phyloP scores from a whole-genome alignment of 2,888 invertebrate species.

The Drepanosiphum platanoidis region DNA sequence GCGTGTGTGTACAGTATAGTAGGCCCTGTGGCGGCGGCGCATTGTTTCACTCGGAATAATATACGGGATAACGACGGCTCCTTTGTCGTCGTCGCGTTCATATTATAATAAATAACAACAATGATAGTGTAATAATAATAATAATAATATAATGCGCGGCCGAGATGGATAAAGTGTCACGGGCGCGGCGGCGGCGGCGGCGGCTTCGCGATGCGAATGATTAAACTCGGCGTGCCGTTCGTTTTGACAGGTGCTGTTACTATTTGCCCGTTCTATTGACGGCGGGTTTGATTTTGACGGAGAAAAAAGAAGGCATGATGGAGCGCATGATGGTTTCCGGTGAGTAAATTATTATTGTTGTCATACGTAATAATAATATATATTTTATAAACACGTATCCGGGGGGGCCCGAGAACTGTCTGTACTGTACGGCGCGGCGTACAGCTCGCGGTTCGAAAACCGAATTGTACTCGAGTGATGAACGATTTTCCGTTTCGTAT shows the following conservation, averaged over 20 bases:
- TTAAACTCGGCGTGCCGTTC: constrained; percentile 13
- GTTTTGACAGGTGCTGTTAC: constrained; percentile 65
- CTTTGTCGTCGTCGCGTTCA: neutral
- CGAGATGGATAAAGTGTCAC: too few relatives aligned
- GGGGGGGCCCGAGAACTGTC: too few relatives aligned
- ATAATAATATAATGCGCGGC: neutral
- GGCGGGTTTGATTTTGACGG: constrained; percentile 65
- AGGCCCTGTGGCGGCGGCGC: too few relatives aligned
- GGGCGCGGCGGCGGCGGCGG: too few relatives aligned
- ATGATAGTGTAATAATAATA: neutral
- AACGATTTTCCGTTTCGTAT: too few relatives aligned
- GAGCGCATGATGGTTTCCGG: constrained; percentile 66
- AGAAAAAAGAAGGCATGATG: constrained; percentile 66
- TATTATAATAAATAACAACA: neutral
- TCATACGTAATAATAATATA: too few relatives aligned
- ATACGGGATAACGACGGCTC: neutral
- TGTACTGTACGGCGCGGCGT: too few relatives aligned
- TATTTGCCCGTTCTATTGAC: constrained; percentile 66
- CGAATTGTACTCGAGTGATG: too few relatives aligned
- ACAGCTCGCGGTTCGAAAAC: too few relatives aligned
- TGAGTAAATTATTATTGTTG: too few relatives aligned
- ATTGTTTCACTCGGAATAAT: neutral
- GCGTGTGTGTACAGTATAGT: neutral
- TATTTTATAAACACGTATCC: too few relatives aligned
- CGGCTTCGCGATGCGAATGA: neutral